Percentiles rank a stretch among this genome's conserved stretches.
phyloP scores from a whole-genome alignment of 2,888 invertebrate genomes.

The Deilephila porcellus region DNA sequence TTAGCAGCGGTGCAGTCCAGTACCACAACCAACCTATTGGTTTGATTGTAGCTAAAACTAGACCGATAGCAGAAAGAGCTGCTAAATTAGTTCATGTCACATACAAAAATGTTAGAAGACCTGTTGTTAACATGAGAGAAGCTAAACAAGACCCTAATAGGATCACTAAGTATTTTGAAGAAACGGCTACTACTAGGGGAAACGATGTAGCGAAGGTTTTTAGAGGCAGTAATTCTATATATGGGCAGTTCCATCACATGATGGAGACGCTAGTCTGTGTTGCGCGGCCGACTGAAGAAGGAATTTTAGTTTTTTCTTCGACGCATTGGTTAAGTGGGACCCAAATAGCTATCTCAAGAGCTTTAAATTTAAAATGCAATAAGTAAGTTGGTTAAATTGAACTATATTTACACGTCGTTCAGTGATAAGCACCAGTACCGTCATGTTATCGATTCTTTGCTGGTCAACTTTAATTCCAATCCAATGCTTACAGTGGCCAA shows the following conservation, averaged over 20 bases:
- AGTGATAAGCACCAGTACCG: no score
- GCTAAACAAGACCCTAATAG: slow-evolving; percentile 54
- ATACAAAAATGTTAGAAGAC: slow-evolving; percentile 72
- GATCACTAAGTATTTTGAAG: slow-evolving; percentile 42
- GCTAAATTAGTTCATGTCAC: slow-evolving; percentile 82
- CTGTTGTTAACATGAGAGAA: slow-evolving; percentile 54
- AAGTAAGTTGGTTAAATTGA: no score
- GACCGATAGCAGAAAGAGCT: slow-evolving; percentile 81
- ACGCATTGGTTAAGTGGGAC: no score
- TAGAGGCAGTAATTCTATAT: slow-evolving; percentile 80
- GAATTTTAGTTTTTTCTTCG: no score
- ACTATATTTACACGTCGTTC: no score
- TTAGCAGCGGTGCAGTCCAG: slow-evolving; percentile 68
- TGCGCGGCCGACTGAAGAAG: no score
- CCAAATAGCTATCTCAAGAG: no score
- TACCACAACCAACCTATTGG: slow-evolving; percentile 66
- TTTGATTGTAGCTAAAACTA: slow-evolving; percentile 84
- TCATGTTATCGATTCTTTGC: no score
- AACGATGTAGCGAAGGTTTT: slow-evolving; percentile 71
- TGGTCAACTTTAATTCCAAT: no score
- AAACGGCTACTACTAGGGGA: slow-evolving; percentile 57
- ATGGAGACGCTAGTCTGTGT: slow-evolving; percentile 83
- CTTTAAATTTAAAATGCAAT: no score
- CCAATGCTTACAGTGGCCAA: no score
- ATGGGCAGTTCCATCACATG: slow-evolving; percentile 88